Percentiles rank a stretch among this genome's conserved stretches.
phyloP scores from a whole-genome alignment of 2,797 vertebrate species.

The Onychomys arenicola region DNA sequence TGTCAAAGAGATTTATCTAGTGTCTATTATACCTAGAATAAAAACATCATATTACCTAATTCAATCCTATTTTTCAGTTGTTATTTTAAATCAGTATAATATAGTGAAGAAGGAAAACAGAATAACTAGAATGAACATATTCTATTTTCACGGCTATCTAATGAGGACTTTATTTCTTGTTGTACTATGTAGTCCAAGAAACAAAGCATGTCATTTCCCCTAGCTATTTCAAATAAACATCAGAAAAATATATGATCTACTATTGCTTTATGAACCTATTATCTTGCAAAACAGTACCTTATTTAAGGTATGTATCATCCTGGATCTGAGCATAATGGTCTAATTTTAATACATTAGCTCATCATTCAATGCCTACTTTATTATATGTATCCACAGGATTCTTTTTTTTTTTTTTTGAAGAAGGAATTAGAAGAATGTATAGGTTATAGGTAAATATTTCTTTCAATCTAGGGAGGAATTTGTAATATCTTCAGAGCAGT shows the following conservation, averaged over 20 bases:
- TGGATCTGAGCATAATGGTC: not conserved
- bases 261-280: not conserved
- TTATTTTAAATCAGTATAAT: constrained; percentile 9
- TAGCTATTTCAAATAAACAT: constrained; percentile 15
- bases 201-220: not conserved
- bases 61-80: not conserved
- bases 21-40: constrained; percentile 19
- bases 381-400: not conserved
- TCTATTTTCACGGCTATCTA: not conserved
- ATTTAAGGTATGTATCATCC: not conserved
- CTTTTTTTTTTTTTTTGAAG: not conserved
- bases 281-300: not conserved
- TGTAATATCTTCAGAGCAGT: not conserved
- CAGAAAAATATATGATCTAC: not conserved
- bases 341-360: not conserved
- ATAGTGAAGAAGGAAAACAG: not conserved
- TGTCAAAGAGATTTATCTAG: constrained; percentile 35
- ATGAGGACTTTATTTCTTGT: not conserved
- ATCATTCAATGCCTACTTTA: not conserved
- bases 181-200: not conserved
- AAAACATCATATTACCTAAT: not conserved
- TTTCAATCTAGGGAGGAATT: not conserved
- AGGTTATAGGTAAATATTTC: not conserved
- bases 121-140: constrained; percentile 18
- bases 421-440: not conserved